These are phyloP conservation scores for Eumeta japonica DNA, from an alignment of 1,140 invertebrate species.

Conservation along the genomic window DNA sequence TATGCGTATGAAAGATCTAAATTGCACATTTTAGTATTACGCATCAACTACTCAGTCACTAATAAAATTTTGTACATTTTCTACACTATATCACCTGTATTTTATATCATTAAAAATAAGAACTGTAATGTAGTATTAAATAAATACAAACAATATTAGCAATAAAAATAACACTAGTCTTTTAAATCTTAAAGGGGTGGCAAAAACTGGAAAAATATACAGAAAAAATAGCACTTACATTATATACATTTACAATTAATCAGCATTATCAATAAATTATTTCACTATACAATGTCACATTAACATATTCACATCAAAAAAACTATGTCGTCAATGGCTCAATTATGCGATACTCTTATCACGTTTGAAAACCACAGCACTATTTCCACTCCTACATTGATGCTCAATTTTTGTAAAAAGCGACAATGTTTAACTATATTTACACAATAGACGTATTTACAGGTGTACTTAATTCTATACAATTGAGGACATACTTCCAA, in stretches of 20 bases:
- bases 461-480: not conserved
- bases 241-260: constrained; percentile 50
- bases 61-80: constrained; percentile 43
- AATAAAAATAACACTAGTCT: too few species aligned
- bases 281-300: constrained; percentile 54
- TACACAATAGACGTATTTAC: constrained; percentile 1
- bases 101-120: constrained; percentile 29
- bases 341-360: constrained; percentile 43
- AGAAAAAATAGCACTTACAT: constrained; percentile 46
- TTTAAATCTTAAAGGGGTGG: too few species aligned
- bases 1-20: not conserved
- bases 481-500: too few species aligned
- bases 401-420: not conserved
- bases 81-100: constrained; percentile 40
- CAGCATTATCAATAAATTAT: constrained; percentile 53
- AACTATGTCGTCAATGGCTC: constrained; percentile 22
- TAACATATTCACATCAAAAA: constrained; percentile 36
- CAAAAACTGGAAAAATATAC: constrained; percentile 46
- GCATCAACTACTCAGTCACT: not conserved
- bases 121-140: constrained; percentile 25
- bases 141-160: constrained; percentile 31
- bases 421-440: not conserved
- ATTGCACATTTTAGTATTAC: not conserved
- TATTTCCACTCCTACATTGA: constrained; percentile 51
- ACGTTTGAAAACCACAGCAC: constrained; percentile 53